Conservation (phyloP, 2,888 invertebrate genomes). For the Epistrophe eligans region DNA sequence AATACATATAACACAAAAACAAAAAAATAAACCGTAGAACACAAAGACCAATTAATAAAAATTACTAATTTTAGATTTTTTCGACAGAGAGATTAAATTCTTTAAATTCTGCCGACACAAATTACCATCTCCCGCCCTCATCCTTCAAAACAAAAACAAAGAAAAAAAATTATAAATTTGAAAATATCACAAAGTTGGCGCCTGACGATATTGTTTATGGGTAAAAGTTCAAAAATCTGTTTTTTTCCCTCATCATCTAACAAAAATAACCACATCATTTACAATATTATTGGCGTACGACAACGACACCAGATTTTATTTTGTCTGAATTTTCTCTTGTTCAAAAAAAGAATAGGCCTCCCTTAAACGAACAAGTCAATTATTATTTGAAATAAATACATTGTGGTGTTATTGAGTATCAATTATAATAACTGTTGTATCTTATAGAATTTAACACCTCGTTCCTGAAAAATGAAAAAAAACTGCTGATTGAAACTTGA, state of each 20-base stretch:
- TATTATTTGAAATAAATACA: conserved; percentile 33
- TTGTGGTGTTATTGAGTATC: not conserved
- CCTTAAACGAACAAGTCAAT: conserved; percentile 21
- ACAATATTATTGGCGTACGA: not conserved
- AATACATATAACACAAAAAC: not conserved
- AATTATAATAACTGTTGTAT: not conserved
- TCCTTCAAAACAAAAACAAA: not conserved
- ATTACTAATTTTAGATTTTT: conserved; percentile 4
- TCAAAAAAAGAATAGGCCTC: not conserved
- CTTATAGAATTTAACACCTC: conserved; percentile 17
- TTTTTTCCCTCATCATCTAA: not conserved
- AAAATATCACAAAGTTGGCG: conserved; percentile 5
- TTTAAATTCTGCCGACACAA: conserved; percentile 15
- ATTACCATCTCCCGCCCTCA: not conserved
- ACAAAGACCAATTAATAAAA: not conserved
- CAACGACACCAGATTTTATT: conserved; percentile 20
- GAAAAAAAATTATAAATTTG: conserved; percentile 2
- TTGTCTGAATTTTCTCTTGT: conserved; percentile 26
- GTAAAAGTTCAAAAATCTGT: conserved; percentile 27
- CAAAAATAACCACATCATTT: conserved; percentile 6
- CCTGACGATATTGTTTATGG: not conserved
- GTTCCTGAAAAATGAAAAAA: not conserved
- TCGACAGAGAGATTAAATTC: conserved; percentile 19
- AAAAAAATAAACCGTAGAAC: not conserved
- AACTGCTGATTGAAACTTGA: conserved; percentile 29